phyloP scores from a whole-genome alignment of 2,888 invertebrate genomes.

The Meteorus colon region DNA sequence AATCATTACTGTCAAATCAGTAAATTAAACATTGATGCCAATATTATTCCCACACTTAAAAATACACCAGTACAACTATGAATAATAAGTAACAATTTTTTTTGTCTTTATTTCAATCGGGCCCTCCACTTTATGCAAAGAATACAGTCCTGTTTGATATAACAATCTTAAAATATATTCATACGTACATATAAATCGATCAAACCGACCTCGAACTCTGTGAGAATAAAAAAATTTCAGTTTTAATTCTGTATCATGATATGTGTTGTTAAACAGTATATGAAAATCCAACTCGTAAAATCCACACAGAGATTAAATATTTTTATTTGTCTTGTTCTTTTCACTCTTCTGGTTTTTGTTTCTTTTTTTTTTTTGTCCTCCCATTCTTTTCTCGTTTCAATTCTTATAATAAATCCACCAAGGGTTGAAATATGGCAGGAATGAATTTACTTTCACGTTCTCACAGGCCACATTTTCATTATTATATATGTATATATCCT shows the following conservation, averaged over 20 bases:
- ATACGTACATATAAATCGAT: neutral
- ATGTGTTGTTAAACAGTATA: neutral
- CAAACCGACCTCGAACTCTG: slow-evolving; percentile 41
- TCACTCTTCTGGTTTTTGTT: neutral
- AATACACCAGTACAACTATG: too few relatives aligned
- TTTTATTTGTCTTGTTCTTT: too few relatives aligned
- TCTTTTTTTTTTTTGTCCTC: neutral
- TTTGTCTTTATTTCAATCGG: too few relatives aligned
- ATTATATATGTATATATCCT: neutral
- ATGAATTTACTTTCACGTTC: neutral
- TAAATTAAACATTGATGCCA: too few relatives aligned
- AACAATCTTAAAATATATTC: too few relatives aligned
- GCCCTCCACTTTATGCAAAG: too few relatives aligned
- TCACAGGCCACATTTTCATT: slow-evolving; percentile 10
- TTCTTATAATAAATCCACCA: neutral
- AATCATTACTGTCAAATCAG: too few relatives aligned
- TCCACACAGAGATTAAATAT: neutral
- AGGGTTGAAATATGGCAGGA: slow-evolving; percentile 5
- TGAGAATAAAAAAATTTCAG: neutral
- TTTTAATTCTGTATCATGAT: neutral
- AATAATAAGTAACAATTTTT: too few relatives aligned
- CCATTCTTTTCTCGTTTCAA: neutral
- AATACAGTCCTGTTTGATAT: too few relatives aligned
- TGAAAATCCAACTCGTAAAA: neutral
- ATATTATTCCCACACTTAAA: too few relatives aligned